Base-by-base conservation (phyloP, 2,797 vertebrate genomes). In the Sternotherus odoratus region DNA sequence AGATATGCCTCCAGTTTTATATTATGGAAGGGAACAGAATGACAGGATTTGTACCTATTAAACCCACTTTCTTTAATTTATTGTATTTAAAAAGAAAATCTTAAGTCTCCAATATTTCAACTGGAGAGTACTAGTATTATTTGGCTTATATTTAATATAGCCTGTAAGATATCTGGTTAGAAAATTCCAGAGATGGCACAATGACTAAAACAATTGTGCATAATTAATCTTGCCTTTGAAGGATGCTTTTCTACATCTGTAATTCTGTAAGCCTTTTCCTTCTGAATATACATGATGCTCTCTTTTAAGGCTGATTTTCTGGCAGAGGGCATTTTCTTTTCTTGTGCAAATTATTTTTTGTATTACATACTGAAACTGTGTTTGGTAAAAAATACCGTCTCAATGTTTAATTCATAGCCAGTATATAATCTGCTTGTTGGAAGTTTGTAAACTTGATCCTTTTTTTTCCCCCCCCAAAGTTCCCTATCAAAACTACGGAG, bases 181-280 rank as follows among this genome's bases (percentile, higher is more conserved):
- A 2, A 50, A 92, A 86, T 82, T 79, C 83, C 78, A 86, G 24
- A 75, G 78, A 93, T 88, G 53, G 33, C 63, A 92, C 5, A 82
- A 15, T 80, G 28, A 90, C 51, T 3, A 88, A 94, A 21, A 81
- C 24, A 82, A 90, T 77, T 81, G 87, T 28, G 30, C 63, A 86
- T 48, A 57, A 92, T 79, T 81, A 96, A 57, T 89, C 57, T 77
- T 23, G 11, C 9, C 28, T 92, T 92, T 79, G 43, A 95, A 94
- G 89, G 23, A 84, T 17, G 77, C 13, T 89, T 90, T 90, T 74
- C 26, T 60, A 43, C 39, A 56, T 75, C 21, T 86, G 56, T 8
- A 92, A 49, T 36, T 91, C 79, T 90, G 87, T 39, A 86, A 84
- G 79, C 21, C 89, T 19, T 13, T 57, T 72, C 19, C 33, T 89